phyloP scores from a whole-genome alignment of 2,797 vertebrate species.

The Tangara arthus region DNA sequence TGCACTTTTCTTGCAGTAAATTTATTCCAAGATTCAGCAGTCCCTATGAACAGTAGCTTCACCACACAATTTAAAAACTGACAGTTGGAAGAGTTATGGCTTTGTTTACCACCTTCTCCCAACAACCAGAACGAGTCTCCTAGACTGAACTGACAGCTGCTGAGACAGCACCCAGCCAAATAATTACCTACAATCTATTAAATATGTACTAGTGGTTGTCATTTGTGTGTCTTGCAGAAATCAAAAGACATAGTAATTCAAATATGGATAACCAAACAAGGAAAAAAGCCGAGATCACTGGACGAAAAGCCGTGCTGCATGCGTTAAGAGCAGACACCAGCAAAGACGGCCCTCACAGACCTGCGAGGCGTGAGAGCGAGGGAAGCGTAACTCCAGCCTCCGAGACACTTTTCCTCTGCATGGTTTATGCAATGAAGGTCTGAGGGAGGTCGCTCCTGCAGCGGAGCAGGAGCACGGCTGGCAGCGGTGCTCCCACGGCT shows the following conservation, averaged over 20 bases:
- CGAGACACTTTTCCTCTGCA: too few relatives aligned
- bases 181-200: not conserved
- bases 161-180: rapidly evolving
- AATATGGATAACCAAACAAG: not conserved
- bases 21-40: not conserved
- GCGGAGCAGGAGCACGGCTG: not conserved
- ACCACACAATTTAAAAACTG: not conserved
- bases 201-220: not conserved
- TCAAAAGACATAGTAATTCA: not conserved
- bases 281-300: not conserved
- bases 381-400: too few relatives aligned
- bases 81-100: not conserved
- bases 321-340: not conserved
- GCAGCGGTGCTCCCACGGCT: not conserved
- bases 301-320: not conserved
- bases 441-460: not conserved
- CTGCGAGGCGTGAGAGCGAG: rapidly evolving
- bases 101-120: not conserved
- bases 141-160: not conserved
- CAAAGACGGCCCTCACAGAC: not conserved
- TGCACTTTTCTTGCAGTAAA: not conserved
- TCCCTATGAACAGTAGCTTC: not conserved
- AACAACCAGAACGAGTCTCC: rapidly evolving
- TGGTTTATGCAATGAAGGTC: not conserved
- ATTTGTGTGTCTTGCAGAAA: not conserved